A percentile compares a stretch with the other conserved stretches of the same genome.
These are phyloP conservation scores for Callipepla squamata DNA, from an alignment of 2,113 vertebrate species.

Conservation along the genomic window DNA sequence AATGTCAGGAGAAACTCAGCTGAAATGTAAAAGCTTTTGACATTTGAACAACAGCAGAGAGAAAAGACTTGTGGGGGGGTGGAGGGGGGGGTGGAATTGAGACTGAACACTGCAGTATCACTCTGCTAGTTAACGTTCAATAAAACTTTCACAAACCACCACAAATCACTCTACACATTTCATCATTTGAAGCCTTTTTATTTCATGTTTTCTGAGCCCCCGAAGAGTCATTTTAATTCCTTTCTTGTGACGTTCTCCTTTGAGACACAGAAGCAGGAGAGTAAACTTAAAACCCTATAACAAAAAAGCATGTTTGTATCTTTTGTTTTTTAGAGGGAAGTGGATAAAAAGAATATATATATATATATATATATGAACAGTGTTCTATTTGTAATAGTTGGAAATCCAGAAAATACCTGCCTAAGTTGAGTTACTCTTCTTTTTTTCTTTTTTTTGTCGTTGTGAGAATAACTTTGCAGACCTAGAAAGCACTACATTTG, in stretches of 20 bases:
- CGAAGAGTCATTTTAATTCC: conserved; percentile 66
- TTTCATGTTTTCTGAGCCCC: conserved; percentile 63
- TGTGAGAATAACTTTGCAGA: background rate
- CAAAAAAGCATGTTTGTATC: conserved; percentile 46
- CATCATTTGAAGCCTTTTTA: conserved; percentile 67
- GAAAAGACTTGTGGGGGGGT: background rate
- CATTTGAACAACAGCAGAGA: conserved; percentile 23
- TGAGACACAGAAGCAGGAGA: conserved; percentile 53
- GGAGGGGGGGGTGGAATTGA: background rate
- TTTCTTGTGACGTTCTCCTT: conserved; percentile 64
- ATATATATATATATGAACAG: background rate
- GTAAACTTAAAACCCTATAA: conserved; percentile 62
- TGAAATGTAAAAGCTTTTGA: conserved; percentile 48
- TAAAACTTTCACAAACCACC: conserved; percentile 60
- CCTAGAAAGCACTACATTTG: background rate
- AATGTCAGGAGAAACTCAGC: conserved; percentile 37
- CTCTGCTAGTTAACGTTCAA: conserved; percentile 59
- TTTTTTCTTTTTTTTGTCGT: background rate
- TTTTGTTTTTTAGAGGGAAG: conserved; percentile 26
- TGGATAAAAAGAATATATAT: background rate
- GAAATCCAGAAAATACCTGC: background rate
- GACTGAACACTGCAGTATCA: background rate
- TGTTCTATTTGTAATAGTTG: background rate
- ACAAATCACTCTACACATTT: conserved; percentile 63
- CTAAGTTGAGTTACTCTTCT: background rate